Conservation (phyloP, 2,888 invertebrate species). For the Ecliptopera silaceata region DNA sequence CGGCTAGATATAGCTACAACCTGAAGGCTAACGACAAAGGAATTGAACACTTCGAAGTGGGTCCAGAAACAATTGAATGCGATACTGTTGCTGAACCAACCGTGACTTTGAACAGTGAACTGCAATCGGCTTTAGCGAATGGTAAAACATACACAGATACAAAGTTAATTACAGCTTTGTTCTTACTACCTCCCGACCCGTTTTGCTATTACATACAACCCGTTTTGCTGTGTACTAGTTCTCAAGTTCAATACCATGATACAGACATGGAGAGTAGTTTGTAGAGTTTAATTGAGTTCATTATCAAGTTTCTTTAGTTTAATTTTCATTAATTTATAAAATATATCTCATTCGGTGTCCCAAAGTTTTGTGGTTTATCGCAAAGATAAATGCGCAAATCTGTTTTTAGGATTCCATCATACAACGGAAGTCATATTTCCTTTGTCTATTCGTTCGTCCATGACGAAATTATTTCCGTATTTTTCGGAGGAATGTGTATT, state of each 20-base stretch:
- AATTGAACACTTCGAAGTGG: conserved; percentile 59
- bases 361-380: conserved; percentile 3
- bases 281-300: no score
- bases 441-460: conserved; percentile 27
- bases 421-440: conserved; percentile 28
- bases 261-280: no score
- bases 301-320: no score
- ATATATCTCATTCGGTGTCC: not conserved
- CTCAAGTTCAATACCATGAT: no score
- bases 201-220: no score
- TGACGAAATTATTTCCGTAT: conserved; percentile 29
- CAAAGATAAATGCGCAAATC: conserved; percentile 19
- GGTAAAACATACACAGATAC: conserved; percentile 40
- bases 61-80: conserved; percentile 62
- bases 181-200: no score
- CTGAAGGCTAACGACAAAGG: conserved; percentile 50
- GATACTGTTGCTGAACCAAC: conserved; percentile 50
- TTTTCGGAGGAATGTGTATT: conserved; percentile 29
- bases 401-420: conserved; percentile 30
- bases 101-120: conserved; percentile 42
- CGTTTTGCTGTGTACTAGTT: no score
- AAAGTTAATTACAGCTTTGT: no score
- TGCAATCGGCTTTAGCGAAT: conserved; percentile 42
- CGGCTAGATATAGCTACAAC: conserved; percentile 57
- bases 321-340: not conserved